A percentile compares a stretch with the other conserved stretches of the same genome.
phyloP scores from a whole-genome alignment of 1,140 invertebrate genomes.

The Venturia canescens region DNA sequence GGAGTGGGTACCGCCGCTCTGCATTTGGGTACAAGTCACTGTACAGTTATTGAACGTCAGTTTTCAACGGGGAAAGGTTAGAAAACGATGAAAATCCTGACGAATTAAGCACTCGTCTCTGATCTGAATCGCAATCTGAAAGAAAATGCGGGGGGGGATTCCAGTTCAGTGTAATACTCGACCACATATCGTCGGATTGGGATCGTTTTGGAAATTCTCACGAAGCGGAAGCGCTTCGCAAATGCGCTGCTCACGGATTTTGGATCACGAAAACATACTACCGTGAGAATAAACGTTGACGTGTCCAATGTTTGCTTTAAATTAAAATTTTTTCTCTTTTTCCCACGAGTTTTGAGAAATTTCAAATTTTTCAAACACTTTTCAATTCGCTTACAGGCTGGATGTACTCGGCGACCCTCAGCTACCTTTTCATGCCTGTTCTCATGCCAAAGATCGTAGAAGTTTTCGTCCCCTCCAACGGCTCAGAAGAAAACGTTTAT shows the following conservation, averaged over 20 bases:
- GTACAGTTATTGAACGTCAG: not conserved
- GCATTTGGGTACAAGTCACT: not conserved
- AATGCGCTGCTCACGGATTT: not conserved
- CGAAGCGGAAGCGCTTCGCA: not conserved
- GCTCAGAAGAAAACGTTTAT: not conserved
- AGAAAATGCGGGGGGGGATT: not conserved
- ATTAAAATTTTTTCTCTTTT: no score
- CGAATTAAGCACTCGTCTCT: not conserved
- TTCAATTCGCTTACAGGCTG: not conserved
- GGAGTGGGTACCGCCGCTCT: not conserved
- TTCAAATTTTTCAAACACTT: no score
- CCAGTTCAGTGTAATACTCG: not conserved
- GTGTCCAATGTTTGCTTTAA: no score
- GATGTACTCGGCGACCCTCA: not conserved
- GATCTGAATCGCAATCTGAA: slow-evolving; percentile 33
- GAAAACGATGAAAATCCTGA: not conserved
- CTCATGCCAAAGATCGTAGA: not conserved
- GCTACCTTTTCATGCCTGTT: not conserved
- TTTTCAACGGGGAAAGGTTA: not conserved
- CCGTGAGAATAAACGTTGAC: not conserved
- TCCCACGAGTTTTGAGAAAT: no score
- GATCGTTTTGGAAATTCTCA: not conserved
- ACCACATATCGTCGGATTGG: not conserved
- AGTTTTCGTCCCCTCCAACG: not conserved
- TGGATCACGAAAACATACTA: not conserved